Evolutionary conservation across 2,797 vertebrate species (phyloP).

Genomic region (Enteromius afrohamiltoni): DNA sequence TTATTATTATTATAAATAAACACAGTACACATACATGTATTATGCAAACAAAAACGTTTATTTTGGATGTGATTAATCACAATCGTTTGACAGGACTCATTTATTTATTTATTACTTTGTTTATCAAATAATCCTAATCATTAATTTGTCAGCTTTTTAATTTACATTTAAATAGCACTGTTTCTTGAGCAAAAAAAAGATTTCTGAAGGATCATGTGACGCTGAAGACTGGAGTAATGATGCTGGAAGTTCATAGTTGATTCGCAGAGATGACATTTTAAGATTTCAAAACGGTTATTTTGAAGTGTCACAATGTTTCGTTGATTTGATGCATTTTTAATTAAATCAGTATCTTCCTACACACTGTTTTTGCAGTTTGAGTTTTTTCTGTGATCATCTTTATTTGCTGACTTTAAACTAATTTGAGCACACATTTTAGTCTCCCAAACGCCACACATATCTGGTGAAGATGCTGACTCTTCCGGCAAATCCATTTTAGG

Average conservation of each 20-base stretch:
- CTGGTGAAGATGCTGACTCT: conserved; percentile 6
- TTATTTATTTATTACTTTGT: too few species aligned
- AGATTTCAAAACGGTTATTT: not conserved
- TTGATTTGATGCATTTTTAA: not conserved
- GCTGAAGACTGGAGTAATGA: not conserved
- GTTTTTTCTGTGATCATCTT: conserved; percentile 1
- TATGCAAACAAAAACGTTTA: too few species aligned
- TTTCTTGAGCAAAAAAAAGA: not conserved
- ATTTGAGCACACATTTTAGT: not conserved
- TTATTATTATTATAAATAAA: too few species aligned
- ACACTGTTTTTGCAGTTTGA: not conserved
- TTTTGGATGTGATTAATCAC: too few species aligned
- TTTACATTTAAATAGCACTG: not conserved
- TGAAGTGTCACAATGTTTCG: not conserved
- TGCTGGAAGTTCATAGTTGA: not conserved
- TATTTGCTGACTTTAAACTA: not conserved
- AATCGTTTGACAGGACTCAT: too few species aligned
- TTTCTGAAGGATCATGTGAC: not conserved
- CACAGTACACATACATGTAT: too few species aligned
- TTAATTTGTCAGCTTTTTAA: too few species aligned
- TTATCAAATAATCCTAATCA: not conserved
- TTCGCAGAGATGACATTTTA: not conserved
- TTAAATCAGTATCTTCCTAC: not conserved
- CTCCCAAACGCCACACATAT: not conserved
- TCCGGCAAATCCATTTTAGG: conserved; percentile 20